Conservation (phyloP, 2,888 invertebrate species). For the Camponotus fellah region DNA sequence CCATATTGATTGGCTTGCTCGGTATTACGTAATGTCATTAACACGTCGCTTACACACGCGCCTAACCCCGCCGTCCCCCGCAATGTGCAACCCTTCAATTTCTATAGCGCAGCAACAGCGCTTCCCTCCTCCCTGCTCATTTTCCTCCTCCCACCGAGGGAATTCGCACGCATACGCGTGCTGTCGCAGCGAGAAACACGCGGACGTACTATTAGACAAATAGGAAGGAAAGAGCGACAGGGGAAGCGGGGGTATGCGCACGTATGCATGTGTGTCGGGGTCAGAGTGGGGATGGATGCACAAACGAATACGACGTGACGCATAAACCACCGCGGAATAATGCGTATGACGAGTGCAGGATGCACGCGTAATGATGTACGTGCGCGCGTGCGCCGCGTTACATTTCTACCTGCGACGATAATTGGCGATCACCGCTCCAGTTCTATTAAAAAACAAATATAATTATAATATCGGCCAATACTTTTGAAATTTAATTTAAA, state of each 20-base stretch:
- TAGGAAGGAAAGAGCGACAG: conserved; percentile 20
- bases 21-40: conserved; percentile 85
- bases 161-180: conserved; percentile 33
- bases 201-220: conserved; percentile 39
- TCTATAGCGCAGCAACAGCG: neutral
- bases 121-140: conserved; percentile 26
- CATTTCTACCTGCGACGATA: conserved; percentile 19
- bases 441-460: neutral
- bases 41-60: conserved; percentile 84
- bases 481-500: neutral
- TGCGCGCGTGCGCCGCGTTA: conserved; percentile 50
- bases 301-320: conserved; percentile 52
- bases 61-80: conserved; percentile 69
- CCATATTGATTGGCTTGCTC: conserved; percentile 84
- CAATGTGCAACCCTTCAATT: conserved; percentile 50
- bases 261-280: neutral
- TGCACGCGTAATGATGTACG: conserved; percentile 53
- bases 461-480: neutral
- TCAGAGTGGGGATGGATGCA: conserved; percentile 20
- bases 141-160: conserved; percentile 5
- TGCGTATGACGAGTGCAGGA: conserved; percentile 66
- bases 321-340: conserved; percentile 68
- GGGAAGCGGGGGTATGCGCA: conserved; percentile 7
- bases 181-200: conserved; percentile 36
- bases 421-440: neutral